These are phyloP conservation scores for Lytechinus variegatus DNA, from an alignment of 35 echinoderm and acorn worm genomes.

Conservation along the genomic window DNA sequence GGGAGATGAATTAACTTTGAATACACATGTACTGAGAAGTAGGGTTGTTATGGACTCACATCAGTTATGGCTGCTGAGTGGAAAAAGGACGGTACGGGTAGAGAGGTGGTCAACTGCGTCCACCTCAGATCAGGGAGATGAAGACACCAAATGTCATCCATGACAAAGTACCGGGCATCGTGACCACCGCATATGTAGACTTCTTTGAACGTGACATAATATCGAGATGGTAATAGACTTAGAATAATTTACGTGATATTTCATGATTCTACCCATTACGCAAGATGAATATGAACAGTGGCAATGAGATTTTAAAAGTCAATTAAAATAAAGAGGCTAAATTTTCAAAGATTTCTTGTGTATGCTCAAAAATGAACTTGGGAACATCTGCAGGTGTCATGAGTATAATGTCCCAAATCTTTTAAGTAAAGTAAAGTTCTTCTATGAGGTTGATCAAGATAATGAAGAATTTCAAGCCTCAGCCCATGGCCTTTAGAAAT, in stretches of 20 bases:
- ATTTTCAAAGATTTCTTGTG: too few species aligned
- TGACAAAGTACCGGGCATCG: conserved; percentile 42
- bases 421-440: too few species aligned
- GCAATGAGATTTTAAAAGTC: too few species aligned
- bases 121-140: conserved; percentile 66
- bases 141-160: conserved; percentile 77
- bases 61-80: conserved; percentile 77
- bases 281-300: too few species aligned
- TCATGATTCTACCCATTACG: neutral
- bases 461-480: too few species aligned
- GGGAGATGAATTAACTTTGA: too few species aligned
- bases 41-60: conserved; percentile 51
- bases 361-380: too few species aligned
- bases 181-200: conserved; percentile 84
- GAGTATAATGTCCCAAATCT: too few species aligned
- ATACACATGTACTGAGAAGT: neutral
- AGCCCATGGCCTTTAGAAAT: too few species aligned
- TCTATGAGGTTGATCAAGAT: too few species aligned
- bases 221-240: neutral
- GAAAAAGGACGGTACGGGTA: conserved; percentile 71
- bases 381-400: too few species aligned
- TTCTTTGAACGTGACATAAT: conserved; percentile 48
- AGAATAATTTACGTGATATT: neutral
- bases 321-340: too few species aligned
- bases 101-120: conserved; percentile 32